Evolutionary conservation across 92 coral and sea anemone genomes (phyloP).

Genomic region (Chrysogorgia sp.): DNA sequence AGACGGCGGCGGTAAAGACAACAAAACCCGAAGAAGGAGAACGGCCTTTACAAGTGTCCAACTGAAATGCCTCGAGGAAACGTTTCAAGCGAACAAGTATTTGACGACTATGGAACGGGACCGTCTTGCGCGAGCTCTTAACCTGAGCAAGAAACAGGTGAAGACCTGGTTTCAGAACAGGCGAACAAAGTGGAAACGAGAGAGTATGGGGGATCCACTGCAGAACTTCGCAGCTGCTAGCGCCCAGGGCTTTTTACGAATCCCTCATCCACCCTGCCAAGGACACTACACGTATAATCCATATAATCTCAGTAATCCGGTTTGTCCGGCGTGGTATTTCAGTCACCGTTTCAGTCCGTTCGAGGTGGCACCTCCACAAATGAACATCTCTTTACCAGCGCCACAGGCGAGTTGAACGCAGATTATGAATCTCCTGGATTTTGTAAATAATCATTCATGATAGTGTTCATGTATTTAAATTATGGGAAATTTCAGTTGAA

Average conservation of each 20-base stretch:
- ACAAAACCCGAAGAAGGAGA: constrained; percentile 31
- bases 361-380: constrained; percentile 20
- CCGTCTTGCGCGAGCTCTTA: constrained; percentile 36
- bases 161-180: constrained; percentile 41
- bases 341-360: constrained; percentile 28
- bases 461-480: neutral
- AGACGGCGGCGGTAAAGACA: constrained; percentile 8
- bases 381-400: neutral
- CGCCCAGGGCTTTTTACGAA: constrained; percentile 35
- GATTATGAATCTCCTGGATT: neutral
- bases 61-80: constrained; percentile 40
- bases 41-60: constrained; percentile 41
- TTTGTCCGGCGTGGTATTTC: constrained; percentile 40
- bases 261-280: constrained; percentile 44
- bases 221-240: constrained; percentile 24
- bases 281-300: constrained; percentile 40
- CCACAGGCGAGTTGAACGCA: neutral
- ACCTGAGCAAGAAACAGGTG: constrained; percentile 41
- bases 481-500: neutral
- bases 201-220: constrained; percentile 38
- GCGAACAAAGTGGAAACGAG: constrained; percentile 44
- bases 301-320: constrained; percentile 31
- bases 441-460: neutral
- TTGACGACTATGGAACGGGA: constrained; percentile 42
- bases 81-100: constrained; percentile 42